Evolutionary conservation across 2,888 invertebrate species (phyloP).

Genomic region (Eristalis tenax): DNA sequence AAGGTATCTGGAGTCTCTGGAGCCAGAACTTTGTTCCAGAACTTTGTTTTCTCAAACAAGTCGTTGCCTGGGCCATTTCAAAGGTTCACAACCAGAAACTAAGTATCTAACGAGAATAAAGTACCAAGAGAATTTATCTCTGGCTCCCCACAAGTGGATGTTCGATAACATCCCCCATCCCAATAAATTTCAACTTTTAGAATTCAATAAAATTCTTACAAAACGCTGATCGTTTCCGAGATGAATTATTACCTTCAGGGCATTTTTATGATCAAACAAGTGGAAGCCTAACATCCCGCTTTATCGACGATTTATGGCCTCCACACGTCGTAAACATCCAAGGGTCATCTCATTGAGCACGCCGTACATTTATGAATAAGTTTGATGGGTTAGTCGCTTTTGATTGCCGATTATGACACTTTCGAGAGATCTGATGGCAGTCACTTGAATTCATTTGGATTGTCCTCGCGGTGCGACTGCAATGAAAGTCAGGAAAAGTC

Average conservation of each 20-base stretch:
- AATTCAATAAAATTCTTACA: neutral
- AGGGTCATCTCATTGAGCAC: neutral
- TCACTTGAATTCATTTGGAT: neutral
- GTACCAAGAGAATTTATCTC: too few relatives aligned
- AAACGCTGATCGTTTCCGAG: neutral
- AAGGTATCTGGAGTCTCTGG: too few relatives aligned
- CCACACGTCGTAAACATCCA: neutral
- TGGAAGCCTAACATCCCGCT: neutral
- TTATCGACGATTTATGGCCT: neutral
- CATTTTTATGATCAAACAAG: neutral
- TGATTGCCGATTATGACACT: neutral
- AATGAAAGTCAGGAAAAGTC: too few relatives aligned
- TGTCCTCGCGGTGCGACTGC: neutral
- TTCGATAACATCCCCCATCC: too few relatives aligned
- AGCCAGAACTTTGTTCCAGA: too few relatives aligned
- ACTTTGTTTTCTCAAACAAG: too few relatives aligned
- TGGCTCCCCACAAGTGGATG: too few relatives aligned
- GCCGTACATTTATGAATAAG: neutral
- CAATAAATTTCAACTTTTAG: neutral
- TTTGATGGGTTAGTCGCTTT: neutral
- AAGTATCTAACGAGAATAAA: too few relatives aligned
- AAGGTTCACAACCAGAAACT: too few relatives aligned
- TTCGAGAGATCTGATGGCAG: neutral
- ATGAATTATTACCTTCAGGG: neutral
- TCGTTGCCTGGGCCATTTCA: too few relatives aligned